These are phyloP conservation scores for Plagodis pulveraria DNA, from an alignment of 2,888 invertebrate genomes.

Conservation along the genomic window DNA sequence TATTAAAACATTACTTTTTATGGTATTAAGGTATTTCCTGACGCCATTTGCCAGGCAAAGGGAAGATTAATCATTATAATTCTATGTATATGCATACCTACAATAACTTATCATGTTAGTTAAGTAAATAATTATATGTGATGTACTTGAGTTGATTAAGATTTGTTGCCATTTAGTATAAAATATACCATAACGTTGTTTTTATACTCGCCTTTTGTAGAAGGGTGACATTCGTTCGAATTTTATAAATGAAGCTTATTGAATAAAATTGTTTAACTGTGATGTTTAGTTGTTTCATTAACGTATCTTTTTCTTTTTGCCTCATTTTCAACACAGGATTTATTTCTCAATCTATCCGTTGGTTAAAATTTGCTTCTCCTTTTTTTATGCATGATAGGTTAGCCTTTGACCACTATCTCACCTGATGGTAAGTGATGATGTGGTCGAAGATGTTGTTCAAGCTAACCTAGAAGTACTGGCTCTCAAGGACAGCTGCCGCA, in stretches of 20 bases:
- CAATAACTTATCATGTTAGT: slow-evolving; percentile 15
- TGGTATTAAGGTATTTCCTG: no score
- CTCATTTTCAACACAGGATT: no score
- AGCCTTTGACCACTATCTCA: no score
- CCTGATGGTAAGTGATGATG: no score
- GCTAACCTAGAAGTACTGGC: no score
- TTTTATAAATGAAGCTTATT: slow-evolving; percentile 42
- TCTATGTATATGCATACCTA: no score
- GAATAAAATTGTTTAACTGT: slow-evolving; percentile 64
- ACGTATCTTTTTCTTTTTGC: background rate
- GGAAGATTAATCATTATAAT: background rate
- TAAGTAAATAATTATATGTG: slow-evolving; percentile 24
- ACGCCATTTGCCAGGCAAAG: background rate
- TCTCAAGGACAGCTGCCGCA: no score
- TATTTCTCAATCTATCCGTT: no score
- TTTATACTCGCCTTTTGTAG: slow-evolving; percentile 16
- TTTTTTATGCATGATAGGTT: no score
- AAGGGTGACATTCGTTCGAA: slow-evolving; percentile 13
- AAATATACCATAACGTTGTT: slow-evolving; percentile 10
- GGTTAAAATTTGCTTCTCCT: no score
- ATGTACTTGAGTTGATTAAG: slow-evolving; percentile 27
- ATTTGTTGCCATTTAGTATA: slow-evolving; percentile 23
- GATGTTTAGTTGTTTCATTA: slow-evolving; percentile 42
- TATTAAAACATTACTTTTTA: no score
- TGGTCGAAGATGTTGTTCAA: no score